phyloP scores from a whole-genome alignment of 2,797 vertebrate genomes.

The Oceanodroma leucorhoa region DNA sequence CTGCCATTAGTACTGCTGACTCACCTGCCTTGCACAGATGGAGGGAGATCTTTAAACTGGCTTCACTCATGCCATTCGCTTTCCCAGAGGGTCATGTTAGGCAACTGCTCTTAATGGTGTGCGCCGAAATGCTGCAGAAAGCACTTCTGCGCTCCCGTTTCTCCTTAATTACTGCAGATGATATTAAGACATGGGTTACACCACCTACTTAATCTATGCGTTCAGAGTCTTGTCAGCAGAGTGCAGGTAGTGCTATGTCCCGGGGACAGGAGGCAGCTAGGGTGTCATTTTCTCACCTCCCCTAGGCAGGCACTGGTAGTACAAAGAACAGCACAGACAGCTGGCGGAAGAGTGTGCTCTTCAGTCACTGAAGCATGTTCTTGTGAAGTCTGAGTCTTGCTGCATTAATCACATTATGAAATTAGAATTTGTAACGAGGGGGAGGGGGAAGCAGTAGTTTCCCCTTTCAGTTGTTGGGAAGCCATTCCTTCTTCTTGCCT shows the following conservation, averaged over 20 bases:
- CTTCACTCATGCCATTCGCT: neutral
- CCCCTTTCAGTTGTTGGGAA: neutral
- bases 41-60: neutral
- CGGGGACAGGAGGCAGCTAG: fast-evolving
- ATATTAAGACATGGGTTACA: neutral
- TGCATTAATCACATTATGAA: neutral
- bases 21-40: neutral
- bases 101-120: neutral
- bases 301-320: neutral
- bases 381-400: neutral
- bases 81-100: neutral
- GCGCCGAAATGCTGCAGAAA: neutral
- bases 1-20: neutral
- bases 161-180: neutral
- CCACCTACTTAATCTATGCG: neutral
- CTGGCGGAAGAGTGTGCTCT: neutral
- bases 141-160: fast-evolving
- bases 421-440: neutral
- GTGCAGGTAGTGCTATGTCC: neutral
- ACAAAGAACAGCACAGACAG: neutral
- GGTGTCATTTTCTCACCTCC: neutral
- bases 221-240: neutral
- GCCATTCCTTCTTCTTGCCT: neutral
- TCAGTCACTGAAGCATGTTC: neutral
- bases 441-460: neutral